These are phyloP conservation scores for Hoplostethus mediterraneus DNA, from an alignment of 2,797 vertebrate genomes.

Conservation along the genomic window DNA sequence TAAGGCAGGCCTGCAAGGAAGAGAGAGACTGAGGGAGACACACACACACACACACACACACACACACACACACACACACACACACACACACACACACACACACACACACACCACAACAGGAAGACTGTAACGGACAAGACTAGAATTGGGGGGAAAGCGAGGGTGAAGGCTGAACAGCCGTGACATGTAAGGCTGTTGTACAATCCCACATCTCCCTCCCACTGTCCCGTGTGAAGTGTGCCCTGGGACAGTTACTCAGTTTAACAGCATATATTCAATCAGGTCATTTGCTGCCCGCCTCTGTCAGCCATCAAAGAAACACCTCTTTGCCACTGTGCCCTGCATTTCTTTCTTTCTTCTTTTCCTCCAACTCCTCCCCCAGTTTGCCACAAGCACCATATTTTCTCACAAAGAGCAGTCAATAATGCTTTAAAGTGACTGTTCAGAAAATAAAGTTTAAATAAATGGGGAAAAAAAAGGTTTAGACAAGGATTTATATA, in stretches of 20 bases:
- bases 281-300: slow-evolving; percentile 58
- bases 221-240: slow-evolving; percentile 64
- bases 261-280: slow-evolving; percentile 60
- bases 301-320: slow-evolving; percentile 67
- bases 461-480: no score
- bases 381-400: slow-evolving; percentile 45
- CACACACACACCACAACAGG: no score
- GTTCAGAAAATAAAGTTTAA: no score
- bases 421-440: slow-evolving; percentile 19
- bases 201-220: slow-evolving; percentile 48
- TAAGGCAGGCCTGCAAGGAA: no score
- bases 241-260: slow-evolving; percentile 53
- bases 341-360: slow-evolving; percentile 44
- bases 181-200: slow-evolving; percentile 13
- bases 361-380: slow-evolving; percentile 54
- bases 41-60: no score
- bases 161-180: no score
- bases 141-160: no score
- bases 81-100: no score
- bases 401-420: slow-evolving; percentile 39
- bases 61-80: no score
- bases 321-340: slow-evolving; percentile 56
- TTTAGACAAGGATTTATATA: slow-evolving; percentile 14
- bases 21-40: no score
- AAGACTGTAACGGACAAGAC: no score